Base-by-base conservation (phyloP, 2,888 invertebrate genomes). In the Sisyra nigra region DNA sequence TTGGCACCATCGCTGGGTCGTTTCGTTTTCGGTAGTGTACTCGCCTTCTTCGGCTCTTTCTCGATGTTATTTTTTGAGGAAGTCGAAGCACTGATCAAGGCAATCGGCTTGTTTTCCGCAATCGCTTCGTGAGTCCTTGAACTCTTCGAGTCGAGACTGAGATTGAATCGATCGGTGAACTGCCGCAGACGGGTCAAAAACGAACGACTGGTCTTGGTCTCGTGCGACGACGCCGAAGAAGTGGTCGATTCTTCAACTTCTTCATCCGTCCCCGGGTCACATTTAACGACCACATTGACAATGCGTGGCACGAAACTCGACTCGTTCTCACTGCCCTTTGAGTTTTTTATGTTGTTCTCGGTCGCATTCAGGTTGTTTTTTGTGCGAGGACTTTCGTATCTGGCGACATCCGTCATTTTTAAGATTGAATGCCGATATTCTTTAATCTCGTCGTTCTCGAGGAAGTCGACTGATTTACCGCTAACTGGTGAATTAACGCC, bases 121-220 rank as follows among this genome's bases (percentile, higher is more conserved):
- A n/a, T n/a, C n/a, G n/a, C n/a, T n/a, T n/a, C n/a, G n/a, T n/a
- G n/a, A n/a, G n/a, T n/a, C n/a, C n/a, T 55, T 5, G 59, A 49
- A 11, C 67, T 67, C 48, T 59, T 63, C 15, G 58, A 56, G 42
- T 67, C 67, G 47, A 66, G 59, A 34, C 68, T 67, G 45, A 68
- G 59, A 45, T 66, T 63, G 47, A 71, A 55, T 14, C 68, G 60
- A 52, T 72, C 71, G 3, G 72, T 71, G 46, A 72, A 63, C 42
- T 70, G 67, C 30, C 68, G 61, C 44, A 72, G 57, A 14, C 71
- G 61, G 10, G 68, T 61, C 31, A 72, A 56, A 45, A 72, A 53
- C 1, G 70, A 68, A 37, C 37, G 37, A 37, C 19, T 24, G 5
- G 24, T 3, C 24, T 24, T 24, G 3, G 24, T 7, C 7, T 24